Evolutionary conservation across 2,797 vertebrate species (phyloP).

Genomic region (Typhlichthys subterraneus): DNA sequence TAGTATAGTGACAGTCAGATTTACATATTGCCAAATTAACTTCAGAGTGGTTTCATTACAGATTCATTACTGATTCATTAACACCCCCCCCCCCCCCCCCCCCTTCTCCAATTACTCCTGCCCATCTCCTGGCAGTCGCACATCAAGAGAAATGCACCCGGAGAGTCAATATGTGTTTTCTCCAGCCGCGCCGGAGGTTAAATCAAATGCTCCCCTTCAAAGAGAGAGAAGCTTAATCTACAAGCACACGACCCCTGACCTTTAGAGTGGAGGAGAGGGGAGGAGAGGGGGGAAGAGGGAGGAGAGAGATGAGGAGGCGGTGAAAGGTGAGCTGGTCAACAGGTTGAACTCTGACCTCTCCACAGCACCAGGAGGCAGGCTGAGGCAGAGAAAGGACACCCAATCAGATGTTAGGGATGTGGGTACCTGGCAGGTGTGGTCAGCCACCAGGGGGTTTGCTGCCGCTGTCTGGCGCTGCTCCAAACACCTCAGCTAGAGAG

Average conservation of each 20-base stretch:
- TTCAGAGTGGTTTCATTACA: no score
- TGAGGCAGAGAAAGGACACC: neutral
- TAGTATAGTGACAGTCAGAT: no score
- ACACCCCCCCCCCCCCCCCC: neutral
- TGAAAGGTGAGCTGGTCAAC: neutral
- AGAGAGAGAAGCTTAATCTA: neutral
- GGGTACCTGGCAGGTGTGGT: neutral
- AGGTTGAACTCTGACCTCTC: neutral
- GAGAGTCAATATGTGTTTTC: conserved; percentile 80
- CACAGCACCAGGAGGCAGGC: neutral
- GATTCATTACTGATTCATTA: no score
- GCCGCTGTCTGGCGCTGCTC: no score
- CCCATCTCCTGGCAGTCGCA: no score
- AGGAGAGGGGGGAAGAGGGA: neutral
- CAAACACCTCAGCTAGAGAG: neutral
- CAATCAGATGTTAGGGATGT: neutral
- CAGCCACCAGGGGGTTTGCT: neutral
- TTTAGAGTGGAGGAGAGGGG: neutral
- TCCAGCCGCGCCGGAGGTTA: conserved; percentile 60
- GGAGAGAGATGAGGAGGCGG: neutral
- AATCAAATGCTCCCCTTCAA: neutral
- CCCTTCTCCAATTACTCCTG: conserved; percentile 3
- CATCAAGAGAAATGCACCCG: conserved; percentile 77
- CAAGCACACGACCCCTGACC: neutral
- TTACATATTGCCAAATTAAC: no score